phyloP scores from a whole-genome alignment of 2,888 invertebrate species.

The Maniola hyperantus region DNA sequence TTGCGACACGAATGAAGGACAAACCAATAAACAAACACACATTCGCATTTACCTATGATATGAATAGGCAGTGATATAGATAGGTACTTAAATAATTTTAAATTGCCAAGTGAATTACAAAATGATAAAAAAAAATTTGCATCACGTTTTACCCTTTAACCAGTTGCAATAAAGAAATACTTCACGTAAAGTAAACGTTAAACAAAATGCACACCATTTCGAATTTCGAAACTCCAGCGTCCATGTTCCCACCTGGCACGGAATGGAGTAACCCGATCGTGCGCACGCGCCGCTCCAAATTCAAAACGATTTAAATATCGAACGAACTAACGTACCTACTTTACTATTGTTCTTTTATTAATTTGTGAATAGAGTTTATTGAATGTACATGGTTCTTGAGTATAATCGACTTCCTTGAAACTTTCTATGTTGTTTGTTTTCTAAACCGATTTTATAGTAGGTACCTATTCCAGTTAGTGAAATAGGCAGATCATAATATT shows the following conservation, averaged over 20 bases:
- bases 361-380: slow-evolving; percentile 31
- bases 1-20: too few species aligned
- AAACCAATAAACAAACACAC: too few species aligned
- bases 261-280: slow-evolving; percentile 45
- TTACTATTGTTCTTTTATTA: slow-evolving; percentile 51
- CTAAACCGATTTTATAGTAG: too few species aligned
- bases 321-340: slow-evolving; percentile 43
- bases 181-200: slow-evolving; percentile 9
- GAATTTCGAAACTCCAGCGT: slow-evolving; percentile 33
- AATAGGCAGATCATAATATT: too few species aligned
- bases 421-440: neutral
- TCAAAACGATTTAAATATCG: slow-evolving; percentile 50
- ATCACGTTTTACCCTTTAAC: neutral
- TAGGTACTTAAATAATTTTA: too few species aligned
- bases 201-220: slow-evolving; percentile 9
- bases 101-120: too few species aligned
- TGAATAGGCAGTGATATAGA: too few species aligned
- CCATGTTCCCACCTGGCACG: slow-evolving; percentile 48
- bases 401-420: slow-evolving; percentile 7
- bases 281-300: slow-evolving; percentile 53
- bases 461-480: too few species aligned
- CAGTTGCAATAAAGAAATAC: slow-evolving; percentile 1
- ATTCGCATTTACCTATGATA: too few species aligned
- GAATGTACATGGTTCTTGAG: slow-evolving; percentile 2
- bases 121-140: neutral